A percentile compares a stretch with the other conserved stretches of the same genome.
phyloP scores from a whole-genome alignment of 2,113 vertebrate species.

The Ceratotherium simum region DNA sequence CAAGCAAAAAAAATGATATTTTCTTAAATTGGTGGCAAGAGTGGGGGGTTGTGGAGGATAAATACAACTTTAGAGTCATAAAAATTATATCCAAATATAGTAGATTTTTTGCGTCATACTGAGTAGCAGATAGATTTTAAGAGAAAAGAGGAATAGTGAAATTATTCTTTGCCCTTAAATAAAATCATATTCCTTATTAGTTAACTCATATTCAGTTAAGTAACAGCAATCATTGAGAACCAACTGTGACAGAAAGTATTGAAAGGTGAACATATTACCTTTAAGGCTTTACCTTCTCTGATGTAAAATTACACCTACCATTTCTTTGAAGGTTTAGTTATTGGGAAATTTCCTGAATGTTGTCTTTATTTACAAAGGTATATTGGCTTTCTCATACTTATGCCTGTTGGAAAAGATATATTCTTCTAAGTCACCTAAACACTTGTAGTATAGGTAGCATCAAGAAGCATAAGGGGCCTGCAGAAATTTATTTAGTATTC shows the following conservation, averaged over 20 bases:
- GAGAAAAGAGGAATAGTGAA: neutral
- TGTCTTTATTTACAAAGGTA: neutral
- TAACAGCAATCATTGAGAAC: neutral
- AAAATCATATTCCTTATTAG: neutral
- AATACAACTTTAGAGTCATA: neutral
- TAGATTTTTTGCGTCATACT: neutral
- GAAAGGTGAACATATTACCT: neutral
- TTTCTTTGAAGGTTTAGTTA: neutral
- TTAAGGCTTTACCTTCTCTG: neutral
- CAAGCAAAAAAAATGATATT: neutral
- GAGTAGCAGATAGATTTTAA: neutral
- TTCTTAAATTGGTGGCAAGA: neutral
- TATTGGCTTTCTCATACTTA: neutral
- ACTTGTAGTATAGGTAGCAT: too few species aligned
- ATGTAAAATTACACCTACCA: neutral
- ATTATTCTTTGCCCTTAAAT: neutral
- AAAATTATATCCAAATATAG: neutral
- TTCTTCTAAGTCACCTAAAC: neutral
- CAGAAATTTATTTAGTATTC: neutral
- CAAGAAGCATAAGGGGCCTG: neutral
- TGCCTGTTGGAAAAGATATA: neutral
- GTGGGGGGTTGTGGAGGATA: neutral
- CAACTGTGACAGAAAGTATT: neutral
- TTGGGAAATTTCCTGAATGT: neutral
- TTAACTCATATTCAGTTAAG: neutral